A percentile compares a stretch with the other conserved stretches of the same genome.
phyloP scores from a whole-genome alignment of 1,140 invertebrate species.

The Glomeris maerens region DNA sequence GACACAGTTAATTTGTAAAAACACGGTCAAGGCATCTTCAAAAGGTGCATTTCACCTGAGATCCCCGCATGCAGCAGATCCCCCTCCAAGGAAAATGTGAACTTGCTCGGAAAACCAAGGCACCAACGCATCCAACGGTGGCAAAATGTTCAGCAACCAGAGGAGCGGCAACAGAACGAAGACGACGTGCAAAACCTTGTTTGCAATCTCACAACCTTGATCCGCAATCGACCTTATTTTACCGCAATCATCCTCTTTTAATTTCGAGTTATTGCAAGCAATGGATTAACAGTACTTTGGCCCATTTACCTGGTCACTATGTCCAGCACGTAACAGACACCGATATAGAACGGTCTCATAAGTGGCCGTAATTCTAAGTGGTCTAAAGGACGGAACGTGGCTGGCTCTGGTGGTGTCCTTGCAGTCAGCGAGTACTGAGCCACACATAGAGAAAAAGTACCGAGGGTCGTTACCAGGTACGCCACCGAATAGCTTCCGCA shows the following conservation, averaged over 20 bases:
- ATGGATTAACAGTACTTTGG: not conserved
- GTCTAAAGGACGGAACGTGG: conserved; percentile 30
- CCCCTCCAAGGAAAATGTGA: conserved; percentile 30
- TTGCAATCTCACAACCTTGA: not conserved
- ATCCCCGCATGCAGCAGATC: conserved; percentile 28
- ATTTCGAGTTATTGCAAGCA: not conserved
- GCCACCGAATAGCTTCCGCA: conserved; percentile 22
- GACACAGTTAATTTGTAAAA: conserved; percentile 9
- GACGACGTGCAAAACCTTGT: conserved; percentile 28
- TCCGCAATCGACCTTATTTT: not conserved
- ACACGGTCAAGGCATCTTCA: not conserved
- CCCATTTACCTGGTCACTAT: not conserved
- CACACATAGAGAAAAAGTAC: conserved; percentile 29
- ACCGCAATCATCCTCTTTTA: not conserved
- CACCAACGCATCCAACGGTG: conserved; percentile 33
- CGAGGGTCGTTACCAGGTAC: conserved; percentile 26
- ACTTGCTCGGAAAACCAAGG: conserved; percentile 33
- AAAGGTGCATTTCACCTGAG: conserved; percentile 20
- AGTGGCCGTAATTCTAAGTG: conserved; percentile 27
- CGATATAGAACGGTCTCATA: conserved; percentile 28
- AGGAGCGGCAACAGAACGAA: conserved; percentile 30
- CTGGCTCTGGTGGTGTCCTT: conserved; percentile 29
- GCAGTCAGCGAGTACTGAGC: conserved; percentile 30
- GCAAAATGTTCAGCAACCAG: conserved; percentile 33
- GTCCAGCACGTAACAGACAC: not conserved